Conservation (phyloP, 2,888 invertebrate genomes). For the Syritta pipiens region DNA sequence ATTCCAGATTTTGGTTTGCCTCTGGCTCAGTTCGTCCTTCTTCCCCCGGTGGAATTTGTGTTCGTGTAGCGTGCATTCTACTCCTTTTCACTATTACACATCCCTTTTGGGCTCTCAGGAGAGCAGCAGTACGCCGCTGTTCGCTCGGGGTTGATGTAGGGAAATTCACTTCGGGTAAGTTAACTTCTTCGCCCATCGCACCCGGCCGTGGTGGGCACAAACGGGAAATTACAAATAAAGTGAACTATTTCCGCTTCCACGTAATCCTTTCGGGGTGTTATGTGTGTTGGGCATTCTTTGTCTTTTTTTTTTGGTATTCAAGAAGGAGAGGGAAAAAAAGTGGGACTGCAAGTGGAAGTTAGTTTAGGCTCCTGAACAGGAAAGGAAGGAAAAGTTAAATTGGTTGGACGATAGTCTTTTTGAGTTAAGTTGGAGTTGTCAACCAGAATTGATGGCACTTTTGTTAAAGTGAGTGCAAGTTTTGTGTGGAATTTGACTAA, state of each 20-base stretch:
- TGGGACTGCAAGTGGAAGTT: too few species aligned
- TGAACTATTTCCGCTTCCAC: constrained; percentile 43
- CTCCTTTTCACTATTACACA: constrained; percentile 43
- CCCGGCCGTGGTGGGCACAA: constrained; percentile 45
- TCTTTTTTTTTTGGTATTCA: too few species aligned
- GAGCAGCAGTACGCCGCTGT: not conserved
- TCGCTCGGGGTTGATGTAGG: constrained; percentile 1
- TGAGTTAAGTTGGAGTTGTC: too few species aligned
- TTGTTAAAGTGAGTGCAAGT: too few species aligned
- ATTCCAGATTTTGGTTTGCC: constrained; percentile 40
- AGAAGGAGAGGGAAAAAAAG: too few species aligned
- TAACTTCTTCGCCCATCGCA: constrained; percentile 2
- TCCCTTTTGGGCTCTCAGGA: constrained; percentile 9
- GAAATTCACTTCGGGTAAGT: constrained; percentile 22
- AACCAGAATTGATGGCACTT: too few species aligned
- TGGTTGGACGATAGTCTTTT: too few species aligned
- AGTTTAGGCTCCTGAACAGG: too few species aligned
- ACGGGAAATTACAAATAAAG: constrained; percentile 62
- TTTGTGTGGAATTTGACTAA: too few species aligned
- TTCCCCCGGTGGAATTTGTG: constrained; percentile 15
- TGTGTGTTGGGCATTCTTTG: not conserved
- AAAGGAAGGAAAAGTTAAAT: too few species aligned
- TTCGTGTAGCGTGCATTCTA: constrained; percentile 15
- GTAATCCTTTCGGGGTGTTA: constrained; percentile 22
- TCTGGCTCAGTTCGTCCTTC: too few species aligned